These are phyloP conservation scores for Scaptomyza hsui DNA, from an alignment of 1,140 invertebrate species.

Conservation along the genomic window DNA sequence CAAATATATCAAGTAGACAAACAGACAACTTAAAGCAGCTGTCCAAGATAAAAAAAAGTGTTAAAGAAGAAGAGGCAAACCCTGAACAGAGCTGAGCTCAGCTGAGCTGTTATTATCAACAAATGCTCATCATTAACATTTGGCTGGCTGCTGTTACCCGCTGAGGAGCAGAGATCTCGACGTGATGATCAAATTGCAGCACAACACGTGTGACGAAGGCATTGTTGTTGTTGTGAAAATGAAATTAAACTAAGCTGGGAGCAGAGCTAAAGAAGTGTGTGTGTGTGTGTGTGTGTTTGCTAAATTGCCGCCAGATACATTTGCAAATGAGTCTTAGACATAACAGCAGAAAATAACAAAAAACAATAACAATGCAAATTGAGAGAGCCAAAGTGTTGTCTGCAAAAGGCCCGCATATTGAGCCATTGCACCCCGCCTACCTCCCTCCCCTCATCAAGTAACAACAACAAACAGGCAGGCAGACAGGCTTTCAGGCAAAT, in stretches of 20 bases:
- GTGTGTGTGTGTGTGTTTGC: conserved; percentile 27
- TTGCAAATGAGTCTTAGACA: conserved; percentile 73
- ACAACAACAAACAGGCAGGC: neutral
- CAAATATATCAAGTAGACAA: conserved; percentile 3
- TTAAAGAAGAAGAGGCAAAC: conserved; percentile 28
- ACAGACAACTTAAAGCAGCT: conserved; percentile 19
- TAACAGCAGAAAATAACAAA: conserved; percentile 29
- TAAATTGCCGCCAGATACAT: conserved; percentile 77
- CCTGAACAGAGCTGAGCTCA: conserved; percentile 1
- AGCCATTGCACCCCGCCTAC: conserved; percentile 16
- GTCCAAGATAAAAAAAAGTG: conserved; percentile 45
- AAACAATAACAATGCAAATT: conserved; percentile 66
- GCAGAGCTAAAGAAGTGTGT: too few species aligned
- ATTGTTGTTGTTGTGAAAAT: conserved; percentile 65
- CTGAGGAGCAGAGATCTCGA: conserved; percentile 45
- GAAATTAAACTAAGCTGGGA: conserved; percentile 65
- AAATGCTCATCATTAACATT: conserved; percentile 80
- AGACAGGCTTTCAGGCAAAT: conserved; percentile 53
- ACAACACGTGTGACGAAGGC: conserved; percentile 61
- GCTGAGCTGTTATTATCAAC: conserved; percentile 53
- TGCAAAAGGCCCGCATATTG: conserved; percentile 14
- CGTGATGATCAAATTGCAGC: conserved; percentile 77
- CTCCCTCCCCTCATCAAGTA: too few species aligned
- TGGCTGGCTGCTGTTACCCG: conserved; percentile 32
- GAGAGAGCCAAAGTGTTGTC: conserved; percentile 53